A percentile compares a stretch with the other conserved stretches of the same genome.
Evolutionary conservation across 2,797 vertebrate species (phyloP).

Genomic region (Benthosema pterotum): DNA sequence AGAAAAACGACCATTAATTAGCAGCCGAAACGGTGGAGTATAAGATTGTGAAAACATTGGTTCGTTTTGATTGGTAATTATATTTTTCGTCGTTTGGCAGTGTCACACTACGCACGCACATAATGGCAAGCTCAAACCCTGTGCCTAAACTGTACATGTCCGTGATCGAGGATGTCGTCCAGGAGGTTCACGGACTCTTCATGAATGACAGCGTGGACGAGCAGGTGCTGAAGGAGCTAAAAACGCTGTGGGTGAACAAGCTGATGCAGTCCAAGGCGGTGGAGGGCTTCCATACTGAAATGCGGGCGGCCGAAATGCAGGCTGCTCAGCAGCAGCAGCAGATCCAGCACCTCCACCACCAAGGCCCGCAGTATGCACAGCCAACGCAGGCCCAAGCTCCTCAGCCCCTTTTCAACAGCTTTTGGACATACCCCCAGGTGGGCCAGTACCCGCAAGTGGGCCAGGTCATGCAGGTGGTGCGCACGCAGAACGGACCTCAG

Average conservation of each 20-base stretch:
- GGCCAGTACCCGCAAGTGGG: no score
- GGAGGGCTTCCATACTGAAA: background rate
- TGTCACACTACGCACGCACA: background rate
- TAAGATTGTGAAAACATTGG: no score
- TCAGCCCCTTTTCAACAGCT: no score
- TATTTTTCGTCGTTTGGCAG: background rate
- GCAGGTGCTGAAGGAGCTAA: background rate
- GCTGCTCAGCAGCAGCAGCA: background rate
- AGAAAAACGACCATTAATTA: no score
- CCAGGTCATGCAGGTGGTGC: conserved; percentile 95
- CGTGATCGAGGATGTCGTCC: background rate
- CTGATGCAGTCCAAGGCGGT: background rate
- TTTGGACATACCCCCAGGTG: no score
- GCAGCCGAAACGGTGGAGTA: no score
- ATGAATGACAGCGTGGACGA: background rate
- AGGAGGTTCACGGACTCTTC: background rate
- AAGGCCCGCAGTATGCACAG: background rate
- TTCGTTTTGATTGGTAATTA: no score
- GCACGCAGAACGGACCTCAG: conserved; percentile 91
- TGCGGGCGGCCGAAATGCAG: background rate
- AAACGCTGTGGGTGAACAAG: background rate
- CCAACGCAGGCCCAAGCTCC: background rate
- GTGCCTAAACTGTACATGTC: background rate
- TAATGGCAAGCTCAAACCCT: background rate
- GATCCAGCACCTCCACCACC: background rate